Base-by-base conservation (phyloP, 23 tunicate species). In the Phallusia fumigata region DNA sequence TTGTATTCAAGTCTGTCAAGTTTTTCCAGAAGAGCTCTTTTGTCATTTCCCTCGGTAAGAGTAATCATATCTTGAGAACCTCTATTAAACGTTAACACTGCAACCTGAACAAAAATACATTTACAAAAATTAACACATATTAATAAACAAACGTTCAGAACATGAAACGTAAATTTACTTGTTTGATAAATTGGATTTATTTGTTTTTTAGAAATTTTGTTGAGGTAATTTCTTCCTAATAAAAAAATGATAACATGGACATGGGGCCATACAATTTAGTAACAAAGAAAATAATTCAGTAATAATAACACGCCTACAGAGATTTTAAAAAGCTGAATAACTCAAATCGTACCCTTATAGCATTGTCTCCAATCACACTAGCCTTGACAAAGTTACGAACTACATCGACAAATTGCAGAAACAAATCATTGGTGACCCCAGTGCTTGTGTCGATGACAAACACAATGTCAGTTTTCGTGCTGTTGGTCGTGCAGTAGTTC, bases 391-490 rank as follows among this genome's bases (percentile, higher is more conserved):
- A 53, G 3, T 51, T 30, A 12, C 73, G 35, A 19, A 80, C 51
- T 1, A 80, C 35, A 32, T 80, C 40, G 3, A 80, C 73, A 52
- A 80, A 80, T 18, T 80, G 21, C 12, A 19, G 30, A 35, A 65
- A 81, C 6, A 81, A 22, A 36, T 34, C 53, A 31, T 31, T 26
- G 30, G 82, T 51, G 22, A 64, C 76, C 19, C 26, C 76, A 22
- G 82, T 18, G 5, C 72, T 83, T 15, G 50, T 35, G 53, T 84
- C 88, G 44, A 84, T 16, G 6, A 53, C 47, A 36, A 77, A 84
- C 5, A 77, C 76, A 5, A 84, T 83, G 76, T 84, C 88, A 21
- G 52, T 83, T 28, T 24, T 40, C 33, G 33, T 78, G 88, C 32
- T 19, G 45, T 28, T 77, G 13, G 65, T 32, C 5, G 35, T 49